Evolutionary conservation across 2,797 vertebrate species (phyloP), one percentile per base, ranked within the genome.

Genomic region (Peromyscus melanophrys): DNA sequence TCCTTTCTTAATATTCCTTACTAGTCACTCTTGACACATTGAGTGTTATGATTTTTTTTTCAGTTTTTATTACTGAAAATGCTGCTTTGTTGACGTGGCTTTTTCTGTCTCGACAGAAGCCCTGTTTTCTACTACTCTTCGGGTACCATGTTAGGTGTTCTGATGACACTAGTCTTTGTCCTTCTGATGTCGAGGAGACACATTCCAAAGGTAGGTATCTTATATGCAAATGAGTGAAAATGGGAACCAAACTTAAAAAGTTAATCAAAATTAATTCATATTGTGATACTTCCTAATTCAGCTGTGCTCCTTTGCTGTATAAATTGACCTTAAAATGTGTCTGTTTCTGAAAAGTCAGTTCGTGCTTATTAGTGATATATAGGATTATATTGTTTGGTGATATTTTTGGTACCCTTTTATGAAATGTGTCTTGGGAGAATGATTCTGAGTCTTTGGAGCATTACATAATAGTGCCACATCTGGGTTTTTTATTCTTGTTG

Each of bases 181-280:
- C 96, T 99, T 96, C 96, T 99, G 95, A 82, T 98, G 95, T 92
- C 98, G 93, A 99, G 97, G 98, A 99, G 97, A 88, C 98, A 98
- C 95, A 98, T 99, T 96, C 98, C 98, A 94, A 98, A 98, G 99
- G 99, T 99, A 98, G 93, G 98, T 94, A 75, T 95, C 29, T 43
- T 43, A 61, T 85, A 91, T 96, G 57, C 92, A 84, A 97, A 94
- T 84, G 69, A 97, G 52, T 90, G 57, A 84, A 90, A 95, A 55
- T 75, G 43, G 31, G 82, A 96, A n/a, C 85, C 6, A 11, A 86
- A n/a, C 52, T 92, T 52, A 94, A 97, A 97, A 88, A 84, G 6
- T 27, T 34, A 90, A 57, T 49, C 16, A 83, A 25, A 75, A 46
- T 83, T 46, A 78, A 78, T 83, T 89, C n/a, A 75, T 4, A 0